A percentile compares a stretch with the other conserved stretches of the same genome.
These are phyloP conservation scores for Nysson spinosus DNA, from an alignment of 2,888 invertebrate genomes.

Conservation along the genomic window DNA sequence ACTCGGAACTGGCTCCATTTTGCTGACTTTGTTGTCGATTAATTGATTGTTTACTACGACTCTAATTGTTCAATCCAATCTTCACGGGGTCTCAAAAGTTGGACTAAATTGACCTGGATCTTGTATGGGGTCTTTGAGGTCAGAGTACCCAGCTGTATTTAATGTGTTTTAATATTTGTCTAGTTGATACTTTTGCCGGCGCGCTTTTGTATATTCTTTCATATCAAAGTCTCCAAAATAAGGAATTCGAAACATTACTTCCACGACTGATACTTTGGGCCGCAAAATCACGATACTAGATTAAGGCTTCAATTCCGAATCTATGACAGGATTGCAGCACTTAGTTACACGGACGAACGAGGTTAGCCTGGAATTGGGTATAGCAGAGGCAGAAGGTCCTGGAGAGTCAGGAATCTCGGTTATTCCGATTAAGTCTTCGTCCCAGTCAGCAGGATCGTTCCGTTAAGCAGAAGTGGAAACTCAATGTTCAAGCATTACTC, in stretches of 20 bases:
- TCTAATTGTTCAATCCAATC: too few relatives aligned
- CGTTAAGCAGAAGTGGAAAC: constrained; percentile 20
- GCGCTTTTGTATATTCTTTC: too few relatives aligned
- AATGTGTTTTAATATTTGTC: too few relatives aligned
- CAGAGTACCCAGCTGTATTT: too few relatives aligned
- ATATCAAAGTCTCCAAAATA: not conserved
- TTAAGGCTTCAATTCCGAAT: constrained; percentile 60
- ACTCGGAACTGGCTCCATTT: not conserved
- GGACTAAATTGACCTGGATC: too few relatives aligned
- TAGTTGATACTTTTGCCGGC: too few relatives aligned
- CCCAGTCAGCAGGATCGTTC: constrained; percentile 34
- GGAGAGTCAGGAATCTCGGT: constrained; percentile 66
- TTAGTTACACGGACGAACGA: constrained; percentile 64
- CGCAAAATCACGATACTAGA: constrained; percentile 44
- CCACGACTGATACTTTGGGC: constrained; percentile 29
- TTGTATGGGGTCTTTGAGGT: too few relatives aligned
- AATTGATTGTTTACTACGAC: too few relatives aligned
- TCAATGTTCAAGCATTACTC: not conserved
- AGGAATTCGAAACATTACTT: constrained; percentile 1
- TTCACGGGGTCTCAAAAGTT: too few relatives aligned
- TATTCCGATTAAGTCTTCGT: constrained; percentile 63
- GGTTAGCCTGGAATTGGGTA: constrained; percentile 65
- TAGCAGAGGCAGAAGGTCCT: constrained; percentile 44
- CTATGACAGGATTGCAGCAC: constrained; percentile 63
- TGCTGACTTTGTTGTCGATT: too few relatives aligned